phyloP scores from a whole-genome alignment of 2,113 vertebrate genomes.

The Archilochus colubris region DNA sequence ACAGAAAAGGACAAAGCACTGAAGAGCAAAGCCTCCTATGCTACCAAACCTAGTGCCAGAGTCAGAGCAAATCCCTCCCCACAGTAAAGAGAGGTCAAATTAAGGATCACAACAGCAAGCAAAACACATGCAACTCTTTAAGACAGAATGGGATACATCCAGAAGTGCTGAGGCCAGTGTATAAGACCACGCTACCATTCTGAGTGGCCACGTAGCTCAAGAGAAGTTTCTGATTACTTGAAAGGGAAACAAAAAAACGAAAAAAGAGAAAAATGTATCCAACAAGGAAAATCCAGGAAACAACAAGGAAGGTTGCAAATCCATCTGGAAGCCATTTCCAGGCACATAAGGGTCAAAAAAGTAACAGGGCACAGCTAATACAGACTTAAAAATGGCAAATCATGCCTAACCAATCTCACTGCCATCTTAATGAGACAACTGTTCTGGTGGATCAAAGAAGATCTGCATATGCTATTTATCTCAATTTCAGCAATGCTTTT shows the following conservation, averaged over 20 bases:
- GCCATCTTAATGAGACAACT: not conserved
- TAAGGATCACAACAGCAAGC: not conserved
- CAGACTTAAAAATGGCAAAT: not conserved
- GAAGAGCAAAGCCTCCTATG: not conserved
- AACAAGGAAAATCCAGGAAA: not conserved
- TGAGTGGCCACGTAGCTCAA: not conserved
- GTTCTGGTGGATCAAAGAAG: not conserved
- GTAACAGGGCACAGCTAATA: not conserved
- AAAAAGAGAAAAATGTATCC: not conserved
- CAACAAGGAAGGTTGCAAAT: not conserved
- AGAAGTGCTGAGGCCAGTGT: not conserved
- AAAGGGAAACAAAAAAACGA: not conserved
- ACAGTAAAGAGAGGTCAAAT: not conserved
- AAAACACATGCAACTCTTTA: not conserved
- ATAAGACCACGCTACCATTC: not conserved
- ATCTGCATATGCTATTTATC: fast-evolving
- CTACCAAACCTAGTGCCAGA: not conserved
- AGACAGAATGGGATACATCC: not conserved
- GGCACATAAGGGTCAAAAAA: not conserved
- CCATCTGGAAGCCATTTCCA: not conserved
- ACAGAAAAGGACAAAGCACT: not conserved
- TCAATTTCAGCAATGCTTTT: not conserved
- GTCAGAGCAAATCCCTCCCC: not conserved
- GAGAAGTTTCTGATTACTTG: not conserved
- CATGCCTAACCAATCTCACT: fast-evolving